A percentile compares a stretch with the other conserved stretches of the same genome.
phyloP scores from a whole-genome alignment of 2,888 invertebrate species.

The Boloria euphrosyne region DNA sequence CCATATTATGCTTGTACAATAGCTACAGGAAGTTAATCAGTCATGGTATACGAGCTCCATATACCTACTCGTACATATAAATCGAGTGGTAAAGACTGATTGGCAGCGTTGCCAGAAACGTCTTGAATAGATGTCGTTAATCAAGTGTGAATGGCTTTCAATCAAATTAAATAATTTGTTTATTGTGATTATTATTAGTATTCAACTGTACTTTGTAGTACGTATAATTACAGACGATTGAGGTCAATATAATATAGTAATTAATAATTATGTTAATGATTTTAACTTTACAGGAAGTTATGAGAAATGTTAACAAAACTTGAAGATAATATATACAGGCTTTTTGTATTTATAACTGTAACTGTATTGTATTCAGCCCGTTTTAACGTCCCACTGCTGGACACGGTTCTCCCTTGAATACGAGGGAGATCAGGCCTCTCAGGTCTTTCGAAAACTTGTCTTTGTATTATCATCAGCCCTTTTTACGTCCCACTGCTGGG shows the following conservation, averaged over 20 bases:
- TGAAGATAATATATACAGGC: too few species aligned
- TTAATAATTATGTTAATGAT: not conserved
- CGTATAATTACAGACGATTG: not conserved
- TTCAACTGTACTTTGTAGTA: not conserved
- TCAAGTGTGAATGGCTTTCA: slow-evolving; percentile 20
- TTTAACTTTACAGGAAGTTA: not conserved
- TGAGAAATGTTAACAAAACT: too few species aligned
- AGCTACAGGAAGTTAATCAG: too few species aligned
- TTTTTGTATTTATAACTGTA: too few species aligned
- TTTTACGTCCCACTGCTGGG: too few species aligned
- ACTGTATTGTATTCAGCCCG: too few species aligned
- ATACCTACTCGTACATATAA: not conserved
- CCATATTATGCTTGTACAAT: not conserved
- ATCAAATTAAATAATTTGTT: slow-evolving; percentile 18
- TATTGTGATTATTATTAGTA: slow-evolving; percentile 7
- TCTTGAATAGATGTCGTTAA: slow-evolving; percentile 14
- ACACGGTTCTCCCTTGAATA: too few species aligned
- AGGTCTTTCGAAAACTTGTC: too few species aligned
- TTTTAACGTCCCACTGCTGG: too few species aligned
- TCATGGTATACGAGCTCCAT: not conserved
- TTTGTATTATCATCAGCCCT: too few species aligned
- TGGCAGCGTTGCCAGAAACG: slow-evolving; percentile 14
- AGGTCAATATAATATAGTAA: too few species aligned
- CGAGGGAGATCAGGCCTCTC: too few species aligned
- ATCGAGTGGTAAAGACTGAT: slow-evolving; percentile 12